Conservation (phyloP, 2,113 vertebrate species). For the Cryptotis parvus region DNA sequence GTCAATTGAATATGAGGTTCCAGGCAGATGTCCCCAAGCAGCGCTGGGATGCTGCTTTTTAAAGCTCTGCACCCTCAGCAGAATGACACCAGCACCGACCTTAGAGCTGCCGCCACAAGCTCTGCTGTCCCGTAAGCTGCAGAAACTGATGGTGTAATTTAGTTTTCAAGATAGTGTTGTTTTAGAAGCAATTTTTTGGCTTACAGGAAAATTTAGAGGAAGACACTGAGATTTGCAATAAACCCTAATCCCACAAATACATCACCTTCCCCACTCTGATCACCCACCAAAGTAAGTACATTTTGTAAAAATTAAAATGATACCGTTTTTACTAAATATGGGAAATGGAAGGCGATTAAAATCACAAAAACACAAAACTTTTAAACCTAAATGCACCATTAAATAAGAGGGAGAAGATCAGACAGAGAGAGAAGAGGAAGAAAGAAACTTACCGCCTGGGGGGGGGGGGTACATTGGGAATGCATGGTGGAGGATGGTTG, state of each 20-base stretch:
- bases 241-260: too few species aligned
- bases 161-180: not conserved
- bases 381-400: too few species aligned
- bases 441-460: too few species aligned
- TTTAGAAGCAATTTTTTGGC: not conserved
- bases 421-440: too few species aligned
- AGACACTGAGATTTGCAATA: not conserved
- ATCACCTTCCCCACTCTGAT: not conserved
- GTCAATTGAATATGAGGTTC: accelerated
- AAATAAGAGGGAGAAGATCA: too few species aligned
- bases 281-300: too few species aligned
- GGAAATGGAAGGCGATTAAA: too few species aligned
- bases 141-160: not conserved
- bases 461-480: too few species aligned
- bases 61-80: not conserved
- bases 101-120: not conserved
- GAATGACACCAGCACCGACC: not conserved
- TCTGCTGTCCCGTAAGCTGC: not conserved
- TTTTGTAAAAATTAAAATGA: too few species aligned
- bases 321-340: too few species aligned
- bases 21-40: not conserved
- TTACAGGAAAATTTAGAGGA: not conserved
- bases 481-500: too few species aligned
- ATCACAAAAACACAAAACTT: too few species aligned
- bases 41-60: not conserved